phyloP scores from a whole-genome alignment of 2,797 vertebrate species.

The Okamejei kenojei region DNA sequence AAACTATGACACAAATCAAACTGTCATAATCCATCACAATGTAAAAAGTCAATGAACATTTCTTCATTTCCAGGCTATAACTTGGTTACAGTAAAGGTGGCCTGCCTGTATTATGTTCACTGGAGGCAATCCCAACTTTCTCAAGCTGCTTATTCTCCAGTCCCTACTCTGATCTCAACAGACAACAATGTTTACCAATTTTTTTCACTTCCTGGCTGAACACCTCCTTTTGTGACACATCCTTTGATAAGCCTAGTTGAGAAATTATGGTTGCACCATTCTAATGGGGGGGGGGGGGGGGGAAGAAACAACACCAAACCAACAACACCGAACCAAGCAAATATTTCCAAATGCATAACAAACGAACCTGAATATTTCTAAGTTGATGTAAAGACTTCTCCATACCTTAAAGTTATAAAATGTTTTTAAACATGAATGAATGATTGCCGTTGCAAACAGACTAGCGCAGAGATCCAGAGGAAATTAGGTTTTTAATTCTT shows the following conservation, averaged over 20 bases:
- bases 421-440: not conserved
- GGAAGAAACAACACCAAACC: too few species aligned
- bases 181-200: not conserved
- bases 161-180: not conserved
- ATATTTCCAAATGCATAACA: not conserved
- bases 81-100: conserved; percentile 33
- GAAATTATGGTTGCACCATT: not conserved
- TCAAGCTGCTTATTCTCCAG: not conserved
- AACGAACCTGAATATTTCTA: not conserved
- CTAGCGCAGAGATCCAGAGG: not conserved
- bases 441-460: not conserved
- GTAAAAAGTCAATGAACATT: conserved; percentile 38
- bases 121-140: not conserved
- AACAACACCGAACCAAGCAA: too few species aligned
- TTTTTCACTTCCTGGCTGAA: not conserved
- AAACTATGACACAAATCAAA: conserved; percentile 39
- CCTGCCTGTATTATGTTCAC: conserved; percentile 15
- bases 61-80: conserved; percentile 37
- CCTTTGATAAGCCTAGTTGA: not conserved
- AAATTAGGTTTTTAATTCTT: not conserved
- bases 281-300: too few species aligned
- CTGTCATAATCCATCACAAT: conserved; percentile 37
- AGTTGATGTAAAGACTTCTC: not conserved
- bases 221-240: not conserved
- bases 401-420: not conserved